Evolutionary conservation across 64 coral and sea anemone genomes (phyloP).

Genomic region (Exaiptasia diaphana): DNA sequence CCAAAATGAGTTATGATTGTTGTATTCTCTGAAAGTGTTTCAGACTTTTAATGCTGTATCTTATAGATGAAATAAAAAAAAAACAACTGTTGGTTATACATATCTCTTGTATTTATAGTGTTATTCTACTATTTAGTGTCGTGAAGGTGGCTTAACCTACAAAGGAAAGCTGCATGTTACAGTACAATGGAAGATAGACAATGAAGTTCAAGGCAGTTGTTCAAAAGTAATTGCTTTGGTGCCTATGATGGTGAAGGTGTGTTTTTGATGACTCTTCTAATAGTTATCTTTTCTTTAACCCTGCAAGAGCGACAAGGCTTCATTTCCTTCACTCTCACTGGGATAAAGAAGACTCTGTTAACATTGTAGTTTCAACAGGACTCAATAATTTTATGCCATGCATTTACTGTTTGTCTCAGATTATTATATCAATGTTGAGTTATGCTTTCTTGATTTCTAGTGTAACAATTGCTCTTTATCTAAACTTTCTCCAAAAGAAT

Average conservation of each 20-base stretch:
- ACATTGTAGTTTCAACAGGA: neutral
- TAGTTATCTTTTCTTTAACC: neutral
- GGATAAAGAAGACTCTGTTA: neutral
- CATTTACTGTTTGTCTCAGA: neutral
- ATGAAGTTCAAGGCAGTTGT: conserved; percentile 78
- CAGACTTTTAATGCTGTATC: neutral
- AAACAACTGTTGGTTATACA: neutral
- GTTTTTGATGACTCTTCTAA: neutral
- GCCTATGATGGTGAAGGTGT: conserved; percentile 95
- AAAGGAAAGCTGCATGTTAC: conserved; percentile 89
- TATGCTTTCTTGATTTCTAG: conserved; percentile 45
- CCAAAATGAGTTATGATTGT: neutral
- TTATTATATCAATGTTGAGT: too few species aligned
- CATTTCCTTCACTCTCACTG: neutral
- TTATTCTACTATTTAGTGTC: conserved; percentile 56
- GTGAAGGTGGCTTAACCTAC: conserved; percentile 81
- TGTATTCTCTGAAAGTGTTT: neutral
- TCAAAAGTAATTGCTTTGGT: conserved; percentile 86
- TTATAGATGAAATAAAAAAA: neutral
- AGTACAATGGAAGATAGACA: conserved; percentile 90
- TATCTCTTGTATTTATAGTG: neutral
- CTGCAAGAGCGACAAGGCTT: too few species aligned
- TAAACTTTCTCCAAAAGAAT: conserved; percentile 70
- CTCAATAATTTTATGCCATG: neutral
- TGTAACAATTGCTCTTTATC: conserved; percentile 76